phyloP scores from a whole-genome alignment of 2,113 vertebrate genomes.

The Mus spicilegus region DNA sequence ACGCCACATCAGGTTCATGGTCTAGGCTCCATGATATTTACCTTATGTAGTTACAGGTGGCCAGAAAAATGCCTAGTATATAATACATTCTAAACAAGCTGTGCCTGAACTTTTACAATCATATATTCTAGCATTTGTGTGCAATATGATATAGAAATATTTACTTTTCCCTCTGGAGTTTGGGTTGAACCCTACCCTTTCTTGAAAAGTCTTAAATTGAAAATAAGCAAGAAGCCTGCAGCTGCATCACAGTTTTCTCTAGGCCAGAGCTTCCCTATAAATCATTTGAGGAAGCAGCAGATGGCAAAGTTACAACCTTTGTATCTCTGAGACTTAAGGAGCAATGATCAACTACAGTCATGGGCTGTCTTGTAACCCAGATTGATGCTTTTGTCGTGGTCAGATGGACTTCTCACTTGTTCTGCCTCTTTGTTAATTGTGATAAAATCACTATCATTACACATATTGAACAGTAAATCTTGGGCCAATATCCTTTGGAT shows the following conservation, averaged over 20 bases:
- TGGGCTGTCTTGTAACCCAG: conserved; percentile 59
- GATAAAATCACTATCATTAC: conserved; percentile 70
- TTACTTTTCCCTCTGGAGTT: neutral
- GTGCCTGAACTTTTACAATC: neutral
- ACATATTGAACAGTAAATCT: conserved; percentile 56
- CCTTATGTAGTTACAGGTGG: neutral
- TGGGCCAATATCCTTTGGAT: conserved; percentile 64
- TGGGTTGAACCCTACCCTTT: conserved; percentile 13
- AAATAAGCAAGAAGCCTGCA: conserved; percentile 25
- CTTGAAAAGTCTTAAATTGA: conserved; percentile 45
- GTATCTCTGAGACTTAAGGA: conserved; percentile 59
- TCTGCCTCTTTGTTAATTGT: conserved; percentile 71
- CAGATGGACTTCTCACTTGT: conserved; percentile 55
- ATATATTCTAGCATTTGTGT: conserved; percentile 8
- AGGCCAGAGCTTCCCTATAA: conserved; percentile 49
- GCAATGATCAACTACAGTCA: conserved; percentile 46
- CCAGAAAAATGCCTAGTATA: neutral
- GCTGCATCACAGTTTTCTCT: conserved; percentile 35
- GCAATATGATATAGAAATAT: neutral
- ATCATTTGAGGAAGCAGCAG: conserved; percentile 54
- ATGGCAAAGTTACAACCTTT: conserved; percentile 70
- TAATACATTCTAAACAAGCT: neutral
- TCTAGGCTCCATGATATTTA: neutral
- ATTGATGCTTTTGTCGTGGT: conserved; percentile 65
- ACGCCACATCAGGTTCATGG: neutral